Evolutionary conservation across 2,888 invertebrate genomes (phyloP), one percentile per base, ranked within the genome.

Genomic region (Drosophila falleni): DNA sequence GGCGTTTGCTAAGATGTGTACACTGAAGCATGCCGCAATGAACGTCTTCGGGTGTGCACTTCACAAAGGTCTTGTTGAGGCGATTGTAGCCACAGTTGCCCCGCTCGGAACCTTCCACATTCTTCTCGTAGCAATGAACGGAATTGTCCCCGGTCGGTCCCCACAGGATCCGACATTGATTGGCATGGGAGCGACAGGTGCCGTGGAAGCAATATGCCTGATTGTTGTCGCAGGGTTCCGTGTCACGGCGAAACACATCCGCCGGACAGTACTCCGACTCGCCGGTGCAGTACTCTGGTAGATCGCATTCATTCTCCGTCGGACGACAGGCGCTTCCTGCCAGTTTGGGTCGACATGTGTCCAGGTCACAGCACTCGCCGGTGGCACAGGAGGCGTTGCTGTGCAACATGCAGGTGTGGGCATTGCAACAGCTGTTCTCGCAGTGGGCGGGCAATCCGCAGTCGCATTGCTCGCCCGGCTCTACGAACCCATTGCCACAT

Each of bases 401-500:
- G 78, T 96, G 94, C 74, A 99, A 93, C 95, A 96, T 96, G 93
- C 99, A 99, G 5, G 96, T 96, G 29, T 94, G 93, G 0, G 97
- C 96, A 92, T 96, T 95, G 90, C 98, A 98, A 90, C 98, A 98
- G 9, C 95, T 95, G 93, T 95, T 98, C 90, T 95, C 95, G 94
- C 97, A 98, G 92, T 94, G 95, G 91, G 95, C 94, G 49, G 94
- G 95, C 89, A 95, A 93, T 3, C 97, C 96, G 92, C 97, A 97
- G 89, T 98, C 99, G 93, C 99, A 99, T 91, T 99, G 97, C 91
- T 99, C 99, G 2, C 98, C 99, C 0, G 96, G 95, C 91, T 99
- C 99, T 2, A 98, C 96, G 92, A 99, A 98, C 0, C 98, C 98
- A 93, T 99, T 99, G 33, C 98, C 98, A 93, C 98, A 99, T 8